Percentiles rank a stretch among this genome's conserved stretches.
These are phyloP conservation scores for Ashinkailepas kermadecensis DNA, from an alignment of 2,888 invertebrate genomes.

Conservation along the genomic window DNA sequence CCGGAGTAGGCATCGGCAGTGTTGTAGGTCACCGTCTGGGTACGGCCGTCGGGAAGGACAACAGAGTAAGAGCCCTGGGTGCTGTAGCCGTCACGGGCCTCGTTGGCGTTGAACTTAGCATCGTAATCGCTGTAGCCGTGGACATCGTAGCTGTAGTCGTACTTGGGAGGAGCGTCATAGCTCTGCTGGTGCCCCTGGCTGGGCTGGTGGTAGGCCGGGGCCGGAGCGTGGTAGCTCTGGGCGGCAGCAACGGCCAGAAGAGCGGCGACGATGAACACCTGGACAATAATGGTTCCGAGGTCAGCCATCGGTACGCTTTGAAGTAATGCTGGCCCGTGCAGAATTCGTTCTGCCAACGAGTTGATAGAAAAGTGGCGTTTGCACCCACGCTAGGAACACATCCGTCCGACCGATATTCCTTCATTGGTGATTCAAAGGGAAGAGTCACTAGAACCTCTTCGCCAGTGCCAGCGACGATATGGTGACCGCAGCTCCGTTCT, in stretches of 20 bases:
- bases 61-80: constrained; percentile 31
- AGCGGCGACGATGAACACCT: not conserved
- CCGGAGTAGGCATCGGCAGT: constrained; percentile 28
- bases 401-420: too few species aligned
- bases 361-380: too few species aligned
- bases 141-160: constrained; percentile 29
- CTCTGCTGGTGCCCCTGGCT: not conserved
- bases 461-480: too few species aligned
- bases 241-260: not conserved
- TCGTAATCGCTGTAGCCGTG: constrained; percentile 27
- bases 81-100: constrained; percentile 28
- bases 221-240: not conserved
- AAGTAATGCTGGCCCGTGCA: too few species aligned
- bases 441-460: too few species aligned
- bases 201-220: not conserved
- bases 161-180: not conserved
- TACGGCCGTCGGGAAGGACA: constrained; percentile 32
- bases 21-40: constrained; percentile 29
- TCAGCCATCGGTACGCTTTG: too few species aligned
- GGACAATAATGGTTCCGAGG: not conserved
- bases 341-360: too few species aligned
- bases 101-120: constrained; percentile 25
- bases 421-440: too few species aligned
- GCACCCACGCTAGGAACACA: too few species aligned
- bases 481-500: too few species aligned